Base-by-base conservation (phyloP, 2,113 vertebrate genomes). In the Meriones unguiculatus region DNA sequence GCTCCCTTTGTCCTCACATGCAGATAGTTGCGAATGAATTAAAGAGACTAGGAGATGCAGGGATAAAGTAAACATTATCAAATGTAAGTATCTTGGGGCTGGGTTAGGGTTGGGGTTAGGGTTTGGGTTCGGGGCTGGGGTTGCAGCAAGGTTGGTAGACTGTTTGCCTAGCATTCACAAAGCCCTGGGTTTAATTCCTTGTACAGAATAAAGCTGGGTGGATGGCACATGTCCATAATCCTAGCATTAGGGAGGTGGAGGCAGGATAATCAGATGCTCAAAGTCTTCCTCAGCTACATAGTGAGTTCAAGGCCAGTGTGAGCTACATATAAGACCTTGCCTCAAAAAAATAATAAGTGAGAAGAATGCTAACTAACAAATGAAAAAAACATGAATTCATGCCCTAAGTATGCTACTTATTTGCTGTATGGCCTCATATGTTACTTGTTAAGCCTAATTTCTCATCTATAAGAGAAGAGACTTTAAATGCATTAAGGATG, bases 31-130 rank as follows among this genome's bases (percentile, higher is more conserved):
- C 22, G 65, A 91, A 25, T 5, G 7, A 57, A 82, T 62, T 30
- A 18, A 94, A 90, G 50, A 91, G 11, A 8, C 12, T 84, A 85
- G 57, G 46, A 96, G 91, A 92, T 28, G 57, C 2, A 70, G 50
- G 32, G 73, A 92, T 50, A 73, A 73, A 93, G 62, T 67, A 50
- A 87, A 96, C 88, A 81, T 92, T 38, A 92, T 70, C 20, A 57
- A 72, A 90, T 4, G 5, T 62, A 24, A 30, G 1, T 41, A 57
- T 87, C 46, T 46, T 54, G 20, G 12, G 64, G 85, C 10, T 87
- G 32, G 69, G 67, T 70, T 70, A n/a, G 15, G 6, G 69, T 7
- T 72, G 32, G 69, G 35, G 8, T 20, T 73, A 38, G 70, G 18
- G n/a, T 20, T 38, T 22, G 20, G 20, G n/a, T 73, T 73, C 8